These are phyloP conservation scores for Manis crassicaudata DNA, from an alignment of 2,797 vertebrate genomes.

Conservation along the genomic window DNA sequence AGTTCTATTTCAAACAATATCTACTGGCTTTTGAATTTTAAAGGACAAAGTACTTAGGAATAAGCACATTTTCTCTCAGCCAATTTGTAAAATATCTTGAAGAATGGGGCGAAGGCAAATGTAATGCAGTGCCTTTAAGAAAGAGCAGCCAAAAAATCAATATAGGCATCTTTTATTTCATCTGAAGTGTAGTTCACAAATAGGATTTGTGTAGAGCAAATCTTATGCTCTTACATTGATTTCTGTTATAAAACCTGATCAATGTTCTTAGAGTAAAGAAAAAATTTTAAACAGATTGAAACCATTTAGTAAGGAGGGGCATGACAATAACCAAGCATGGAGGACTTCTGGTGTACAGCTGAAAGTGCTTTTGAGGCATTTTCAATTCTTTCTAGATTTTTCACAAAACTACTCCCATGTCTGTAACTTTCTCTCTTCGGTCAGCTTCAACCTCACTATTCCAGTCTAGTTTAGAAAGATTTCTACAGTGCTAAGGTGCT, in stretches of 20 bases:
- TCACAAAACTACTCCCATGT: background rate
- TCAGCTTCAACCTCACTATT: background rate
- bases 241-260: conserved; percentile 14
- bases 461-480: background rate
- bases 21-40: conserved; percentile 35
- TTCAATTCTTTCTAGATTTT: background rate
- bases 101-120: background rate
- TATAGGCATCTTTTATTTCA: conserved; percentile 20
- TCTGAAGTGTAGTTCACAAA: background rate
- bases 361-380: background rate
- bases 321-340: background rate
- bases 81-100: conserved; percentile 42
- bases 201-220: conserved; percentile 32
- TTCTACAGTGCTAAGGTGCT: background rate
- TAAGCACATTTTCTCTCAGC: background rate
- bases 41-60: conserved; percentile 29
- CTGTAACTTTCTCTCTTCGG: background rate
- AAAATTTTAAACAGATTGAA: background rate
- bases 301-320: background rate
- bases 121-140: background rate
- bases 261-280: background rate
- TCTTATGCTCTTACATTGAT: background rate
- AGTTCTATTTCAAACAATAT: conserved; percentile 41
- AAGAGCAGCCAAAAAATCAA: background rate
- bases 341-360: background rate